A percentile compares a stretch with the other conserved stretches of the same genome.
Conservation (phyloP, 30 jellyfish, hydroid and myxozoan species). For the Clytia hemisphaerica region DNA sequence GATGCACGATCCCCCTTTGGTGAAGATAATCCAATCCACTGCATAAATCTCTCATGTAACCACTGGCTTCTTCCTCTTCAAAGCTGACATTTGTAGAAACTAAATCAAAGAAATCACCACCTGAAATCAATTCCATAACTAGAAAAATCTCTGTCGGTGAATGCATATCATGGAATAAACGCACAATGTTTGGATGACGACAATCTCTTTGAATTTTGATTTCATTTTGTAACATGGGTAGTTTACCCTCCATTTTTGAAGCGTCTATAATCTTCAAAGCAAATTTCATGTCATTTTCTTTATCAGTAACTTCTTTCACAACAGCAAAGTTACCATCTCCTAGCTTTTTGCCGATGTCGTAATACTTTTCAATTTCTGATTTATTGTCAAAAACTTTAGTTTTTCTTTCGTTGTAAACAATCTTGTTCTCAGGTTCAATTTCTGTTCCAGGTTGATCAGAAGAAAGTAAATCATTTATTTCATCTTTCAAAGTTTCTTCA, state of each 20-base stretch:
- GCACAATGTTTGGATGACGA: constrained; percentile 80
- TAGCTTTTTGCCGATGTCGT: constrained; percentile 61
- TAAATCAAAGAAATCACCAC: constrained; percentile 93
- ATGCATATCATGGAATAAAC: constrained; percentile 58
- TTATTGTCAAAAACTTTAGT: constrained; percentile 17
- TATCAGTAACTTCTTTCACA: constrained; percentile 73
- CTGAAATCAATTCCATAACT: constrained; percentile 85
- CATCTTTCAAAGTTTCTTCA: neutral
- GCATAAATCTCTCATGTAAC: constrained; percentile 66
- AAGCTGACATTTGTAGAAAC: constrained; percentile 66
- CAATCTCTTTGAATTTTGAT: constrained; percentile 69
- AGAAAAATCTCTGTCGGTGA: constrained; percentile 59
- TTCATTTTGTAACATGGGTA: constrained; percentile 73
- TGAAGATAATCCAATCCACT: constrained; percentile 84
- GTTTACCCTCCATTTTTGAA: constrained; percentile 71
- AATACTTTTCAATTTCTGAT: constrained; percentile 37
- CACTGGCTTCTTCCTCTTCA: constrained; percentile 76
- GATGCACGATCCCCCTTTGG: constrained; percentile 70
- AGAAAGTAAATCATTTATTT: neutral
- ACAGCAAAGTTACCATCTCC: constrained; percentile 99
- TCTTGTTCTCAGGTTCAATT: neutral
- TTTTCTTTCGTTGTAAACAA: neutral
- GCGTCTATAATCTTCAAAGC: constrained; percentile 88
- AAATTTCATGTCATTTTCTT: constrained; percentile 41
- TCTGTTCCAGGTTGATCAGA: neutral